Evolutionary conservation across 2,797 vertebrate species (phyloP).

Genomic region (Schizothorax lantsangensis): DNA sequence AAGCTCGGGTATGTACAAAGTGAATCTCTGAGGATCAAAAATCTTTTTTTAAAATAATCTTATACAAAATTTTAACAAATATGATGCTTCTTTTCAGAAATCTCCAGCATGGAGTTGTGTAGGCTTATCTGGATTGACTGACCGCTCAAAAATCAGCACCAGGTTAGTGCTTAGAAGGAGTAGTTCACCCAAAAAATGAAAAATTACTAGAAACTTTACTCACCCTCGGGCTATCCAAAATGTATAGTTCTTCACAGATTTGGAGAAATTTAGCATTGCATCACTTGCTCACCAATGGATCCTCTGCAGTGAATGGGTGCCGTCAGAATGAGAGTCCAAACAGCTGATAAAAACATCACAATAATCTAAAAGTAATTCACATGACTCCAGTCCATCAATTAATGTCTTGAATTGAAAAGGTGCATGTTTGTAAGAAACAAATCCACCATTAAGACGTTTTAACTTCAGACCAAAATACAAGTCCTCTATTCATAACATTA

Average conservation of each 20-base stretch:
- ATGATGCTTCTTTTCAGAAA: conserved; percentile 56
- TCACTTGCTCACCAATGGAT: not conserved
- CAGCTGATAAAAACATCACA: not conserved
- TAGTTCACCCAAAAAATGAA: not conserved
- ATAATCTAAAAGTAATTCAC: not conserved
- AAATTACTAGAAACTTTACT: not conserved
- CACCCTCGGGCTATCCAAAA: not conserved
- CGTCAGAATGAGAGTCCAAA: not conserved
- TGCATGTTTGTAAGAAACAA: not conserved
- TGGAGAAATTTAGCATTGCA: not conserved
- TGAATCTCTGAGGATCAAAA: not conserved
- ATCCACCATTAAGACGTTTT: not conserved
- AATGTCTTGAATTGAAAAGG: not conserved
- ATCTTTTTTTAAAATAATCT: not conserved
- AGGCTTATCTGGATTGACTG: conserved; percentile 67
- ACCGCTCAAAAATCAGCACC: conserved; percentile 65
- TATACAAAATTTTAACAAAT: conserved; percentile 6
- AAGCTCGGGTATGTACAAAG: conserved; percentile 69
- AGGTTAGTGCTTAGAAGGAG: conserved; percentile 63
- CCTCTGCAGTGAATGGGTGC: not conserved
- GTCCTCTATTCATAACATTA: not conserved
- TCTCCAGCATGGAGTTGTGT: conserved; percentile 72
- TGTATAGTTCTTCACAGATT: not conserved
- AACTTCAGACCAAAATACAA: not conserved
- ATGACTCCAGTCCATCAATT: not conserved